Percentiles rank a stretch among this genome's conserved stretches.
phyloP scores from a whole-genome alignment of 2,797 vertebrate genomes.

The Remorina albescens region DNA sequence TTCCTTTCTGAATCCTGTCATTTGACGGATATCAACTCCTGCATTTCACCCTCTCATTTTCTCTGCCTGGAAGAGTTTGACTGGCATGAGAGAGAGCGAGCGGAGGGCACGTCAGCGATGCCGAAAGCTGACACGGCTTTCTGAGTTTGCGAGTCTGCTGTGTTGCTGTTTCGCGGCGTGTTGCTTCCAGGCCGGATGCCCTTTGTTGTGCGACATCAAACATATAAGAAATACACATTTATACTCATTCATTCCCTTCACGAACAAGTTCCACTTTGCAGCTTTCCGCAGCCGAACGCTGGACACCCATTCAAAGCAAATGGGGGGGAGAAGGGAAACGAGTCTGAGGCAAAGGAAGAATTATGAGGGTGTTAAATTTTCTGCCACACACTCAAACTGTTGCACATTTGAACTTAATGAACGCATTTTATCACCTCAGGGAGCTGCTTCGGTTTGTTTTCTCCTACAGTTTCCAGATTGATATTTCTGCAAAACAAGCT shows the following conservation, averaged over 20 bases:
- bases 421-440: conserved; percentile 55
- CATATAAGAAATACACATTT: conserved; percentile 36
- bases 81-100: conserved; percentile 30
- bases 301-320: conserved; percentile 41
- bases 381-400: conserved; percentile 15
- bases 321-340: conserved; percentile 21
- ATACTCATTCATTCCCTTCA: conserved; percentile 33
- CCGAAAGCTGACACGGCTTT: conserved; percentile 63
- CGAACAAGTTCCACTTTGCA: conserved; percentile 49
- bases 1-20: conserved; percentile 6
- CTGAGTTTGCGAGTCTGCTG: conserved; percentile 58
- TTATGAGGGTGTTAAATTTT: conserved; percentile 47
- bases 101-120: conserved; percentile 37
- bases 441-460: conserved; percentile 35
- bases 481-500: conserved; percentile 25
- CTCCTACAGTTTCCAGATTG: conserved; percentile 25
- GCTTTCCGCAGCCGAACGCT: conserved; percentile 42
- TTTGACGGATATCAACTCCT: conserved; percentile 39
- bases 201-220: conserved; percentile 76
- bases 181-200: conserved; percentile 48
- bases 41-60: conserved; percentile 45
- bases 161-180: conserved; percentile 49
- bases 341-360: conserved; percentile 44
- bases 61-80: conserved; percentile 50
- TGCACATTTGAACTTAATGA: conserved; percentile 51